A percentile compares a stretch with the other conserved stretches of the same genome.
Conservation (phyloP, 37 sponge, comb jelly and placozoan species). For the Ianthella basta region DNA sequence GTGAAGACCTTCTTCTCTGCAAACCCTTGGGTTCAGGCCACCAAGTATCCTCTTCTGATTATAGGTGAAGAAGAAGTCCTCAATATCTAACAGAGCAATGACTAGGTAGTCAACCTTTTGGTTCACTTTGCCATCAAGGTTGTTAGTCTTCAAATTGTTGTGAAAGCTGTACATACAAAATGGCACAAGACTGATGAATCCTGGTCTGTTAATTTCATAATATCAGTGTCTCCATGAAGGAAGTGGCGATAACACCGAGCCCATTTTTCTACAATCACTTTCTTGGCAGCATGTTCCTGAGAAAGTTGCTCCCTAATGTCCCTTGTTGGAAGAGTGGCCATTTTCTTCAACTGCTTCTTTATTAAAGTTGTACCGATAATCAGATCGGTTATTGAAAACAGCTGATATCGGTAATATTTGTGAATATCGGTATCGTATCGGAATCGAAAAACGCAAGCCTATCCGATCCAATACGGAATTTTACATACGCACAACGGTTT, state of each 20-base stretch:
- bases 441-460: too few relatives aligned
- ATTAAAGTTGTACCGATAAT: too few relatives aligned
- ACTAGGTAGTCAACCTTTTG: slow-evolving; percentile 44
- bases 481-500: too few relatives aligned
- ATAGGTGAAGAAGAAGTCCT: slow-evolving; percentile 37
- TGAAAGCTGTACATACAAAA: slow-evolving; percentile 23
- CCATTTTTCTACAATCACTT: slow-evolving; percentile 38
- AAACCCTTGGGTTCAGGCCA: background rate
- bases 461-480: too few relatives aligned
- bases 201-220: background rate
- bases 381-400: too few relatives aligned
- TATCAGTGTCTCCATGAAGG: slow-evolving; percentile 41
- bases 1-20: slow-evolving; percentile 22
- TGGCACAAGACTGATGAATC: too few relatives aligned
- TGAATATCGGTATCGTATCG: too few relatives aligned
- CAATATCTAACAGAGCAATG: slow-evolving; percentile 35
- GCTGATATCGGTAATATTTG: too few relatives aligned
- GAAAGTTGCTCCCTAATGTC: too few relatives aligned
- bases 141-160: slow-evolving; percentile 47
- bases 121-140: slow-evolving; percentile 47
- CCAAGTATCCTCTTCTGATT: background rate
- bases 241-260: slow-evolving; percentile 31
- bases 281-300: too few relatives aligned
- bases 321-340: too few relatives aligned
- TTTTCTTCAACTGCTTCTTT: too few relatives aligned